A percentile compares a stretch with the other conserved stretches of the same genome.
Conservation (phyloP, 1,140 invertebrate species). For the Galendromus occidentalis region DNA sequence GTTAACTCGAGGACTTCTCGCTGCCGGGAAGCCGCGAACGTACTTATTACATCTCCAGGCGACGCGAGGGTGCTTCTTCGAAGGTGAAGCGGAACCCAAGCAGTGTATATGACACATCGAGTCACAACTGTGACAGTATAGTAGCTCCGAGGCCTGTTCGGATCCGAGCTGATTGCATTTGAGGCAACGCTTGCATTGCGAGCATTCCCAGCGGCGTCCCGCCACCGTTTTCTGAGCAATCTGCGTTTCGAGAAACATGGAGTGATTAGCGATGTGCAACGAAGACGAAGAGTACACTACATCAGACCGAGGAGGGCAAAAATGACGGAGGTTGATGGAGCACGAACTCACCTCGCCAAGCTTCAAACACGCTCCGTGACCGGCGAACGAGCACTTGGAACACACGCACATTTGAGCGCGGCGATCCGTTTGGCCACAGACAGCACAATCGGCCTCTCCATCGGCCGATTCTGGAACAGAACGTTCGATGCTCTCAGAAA, state of each 20-base stretch:
- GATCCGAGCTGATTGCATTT: background rate
- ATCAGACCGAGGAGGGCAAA: too few relatives aligned
- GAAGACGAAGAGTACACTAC: too few relatives aligned
- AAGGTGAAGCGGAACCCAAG: background rate
- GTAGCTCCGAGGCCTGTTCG: background rate
- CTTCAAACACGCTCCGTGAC: conserved; percentile 6
- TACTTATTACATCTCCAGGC: background rate
- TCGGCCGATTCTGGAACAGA: too few relatives aligned
- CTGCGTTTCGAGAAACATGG: too few relatives aligned
- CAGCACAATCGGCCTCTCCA: background rate
- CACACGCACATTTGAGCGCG: background rate
- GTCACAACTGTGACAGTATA: conserved; percentile 5
- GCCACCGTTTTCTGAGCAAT: conserved; percentile 5
- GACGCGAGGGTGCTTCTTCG: background rate
- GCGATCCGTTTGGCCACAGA: background rate
- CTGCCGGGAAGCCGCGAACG: background rate
- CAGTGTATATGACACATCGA: conserved; percentile 4
- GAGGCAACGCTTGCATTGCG: conserved; percentile 8
- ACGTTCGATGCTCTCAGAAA: too few relatives aligned
- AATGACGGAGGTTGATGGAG: too few relatives aligned
- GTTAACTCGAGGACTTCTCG: background rate
- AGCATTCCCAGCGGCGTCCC: conserved; percentile 6
- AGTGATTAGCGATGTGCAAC: too few relatives aligned
- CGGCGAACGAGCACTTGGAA: background rate
- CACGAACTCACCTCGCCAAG: background rate